A percentile compares a stretch with the other conserved stretches of the same genome.
Conservation (phyloP, 2,113 vertebrate species). For the Upupa epops region DNA sequence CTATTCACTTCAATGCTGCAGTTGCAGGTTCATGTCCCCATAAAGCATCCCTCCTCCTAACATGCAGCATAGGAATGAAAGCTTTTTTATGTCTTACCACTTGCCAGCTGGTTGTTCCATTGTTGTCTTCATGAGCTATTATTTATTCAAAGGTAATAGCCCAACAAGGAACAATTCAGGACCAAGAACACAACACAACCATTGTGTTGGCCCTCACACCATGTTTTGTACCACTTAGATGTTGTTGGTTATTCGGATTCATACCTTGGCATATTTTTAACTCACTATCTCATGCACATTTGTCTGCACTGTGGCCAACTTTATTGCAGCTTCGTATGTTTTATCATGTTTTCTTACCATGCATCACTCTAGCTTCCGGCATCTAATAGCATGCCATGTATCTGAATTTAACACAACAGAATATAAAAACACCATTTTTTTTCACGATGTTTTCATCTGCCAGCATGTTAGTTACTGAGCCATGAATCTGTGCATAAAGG, state of each 20-base stretch:
- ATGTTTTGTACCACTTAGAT: background rate
- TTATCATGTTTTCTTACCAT: slow-evolving; percentile 49
- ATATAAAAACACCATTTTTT: slow-evolving; percentile 50
- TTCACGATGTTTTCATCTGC: slow-evolving; percentile 48
- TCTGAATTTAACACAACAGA: slow-evolving; percentile 63
- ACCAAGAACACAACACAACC: background rate
- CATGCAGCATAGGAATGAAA: background rate
- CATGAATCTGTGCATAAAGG: slow-evolving; percentile 61
- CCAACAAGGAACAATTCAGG: background rate
- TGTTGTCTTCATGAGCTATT: background rate
- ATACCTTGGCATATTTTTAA: background rate
- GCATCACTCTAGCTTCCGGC: slow-evolving; percentile 16
- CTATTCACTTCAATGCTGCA: background rate
- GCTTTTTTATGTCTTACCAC: background rate
- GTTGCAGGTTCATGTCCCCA: background rate
- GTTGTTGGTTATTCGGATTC: background rate
- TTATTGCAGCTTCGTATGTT: slow-evolving; percentile 13
- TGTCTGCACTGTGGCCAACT: background rate
- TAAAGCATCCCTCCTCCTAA: background rate
- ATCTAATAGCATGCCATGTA: slow-evolving; percentile 23
- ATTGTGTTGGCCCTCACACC: background rate
- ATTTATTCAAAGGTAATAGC: background rate
- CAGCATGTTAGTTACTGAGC: slow-evolving; percentile 54
- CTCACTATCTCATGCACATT: background rate
- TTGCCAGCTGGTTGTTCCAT: background rate